These are phyloP conservation scores for Octonoba sinensis DNA, from an alignment of 2,888 invertebrate genomes.

Conservation along the genomic window DNA sequence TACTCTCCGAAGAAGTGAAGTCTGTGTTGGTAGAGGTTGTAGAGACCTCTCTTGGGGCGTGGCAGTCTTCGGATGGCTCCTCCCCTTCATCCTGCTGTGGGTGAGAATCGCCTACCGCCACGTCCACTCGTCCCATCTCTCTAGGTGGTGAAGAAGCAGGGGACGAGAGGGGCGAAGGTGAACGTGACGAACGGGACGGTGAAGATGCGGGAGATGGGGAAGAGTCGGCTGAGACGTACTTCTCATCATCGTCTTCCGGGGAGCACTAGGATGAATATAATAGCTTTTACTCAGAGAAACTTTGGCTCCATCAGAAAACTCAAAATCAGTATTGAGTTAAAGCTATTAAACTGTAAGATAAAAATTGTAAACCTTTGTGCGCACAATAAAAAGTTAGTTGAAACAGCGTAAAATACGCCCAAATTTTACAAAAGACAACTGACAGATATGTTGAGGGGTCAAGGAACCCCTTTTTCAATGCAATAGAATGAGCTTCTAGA, in stretches of 20 bases:
- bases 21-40: conserved; percentile 63
- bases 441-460: too few relatives aligned
- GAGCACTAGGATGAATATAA: conserved; percentile 17
- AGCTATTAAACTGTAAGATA: too few relatives aligned
- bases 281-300: neutral
- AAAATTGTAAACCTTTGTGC: too few relatives aligned
- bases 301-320: too few relatives aligned
- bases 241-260: conserved; percentile 47
- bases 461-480: too few relatives aligned
- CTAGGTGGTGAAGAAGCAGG: conserved; percentile 5
- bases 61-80: conserved; percentile 21
- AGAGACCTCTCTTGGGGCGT: conserved; percentile 35
- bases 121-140: conserved; percentile 21
- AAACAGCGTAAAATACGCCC: too few relatives aligned
- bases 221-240: conserved; percentile 46
- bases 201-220: conserved; percentile 53
- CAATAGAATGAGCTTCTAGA: too few relatives aligned
- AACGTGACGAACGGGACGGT: conserved; percentile 25
- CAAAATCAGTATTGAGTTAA: too few relatives aligned
- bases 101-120: conserved; percentile 46
- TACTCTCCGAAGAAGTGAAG: conserved; percentile 56
- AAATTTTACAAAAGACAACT: too few relatives aligned
- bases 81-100: conserved; percentile 45
- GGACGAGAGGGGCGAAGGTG: conserved; percentile 15
- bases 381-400: too few relatives aligned